Base-by-base conservation (phyloP, 2,797 vertebrate species). In the Otus scops region DNA sequence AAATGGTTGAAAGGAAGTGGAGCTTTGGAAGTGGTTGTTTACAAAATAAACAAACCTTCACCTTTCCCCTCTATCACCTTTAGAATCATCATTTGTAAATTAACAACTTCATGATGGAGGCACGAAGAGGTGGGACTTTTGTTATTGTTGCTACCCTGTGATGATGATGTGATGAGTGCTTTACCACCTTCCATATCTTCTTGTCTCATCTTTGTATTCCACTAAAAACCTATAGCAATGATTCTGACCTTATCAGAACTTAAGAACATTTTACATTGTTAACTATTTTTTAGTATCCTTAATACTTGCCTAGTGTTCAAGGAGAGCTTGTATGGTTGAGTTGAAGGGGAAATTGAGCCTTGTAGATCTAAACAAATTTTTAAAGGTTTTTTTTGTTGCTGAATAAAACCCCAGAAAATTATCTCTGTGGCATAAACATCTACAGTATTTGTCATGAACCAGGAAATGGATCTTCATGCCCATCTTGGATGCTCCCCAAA, bases 391-490 rank as follows among this genome's bases (percentile, higher is more conserved):
- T 45, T 18, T 43, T 76, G 24, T 63, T 88, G 47, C 21, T 80
- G 60, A 64, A 74, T 83, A 80, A 92, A 96, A 47, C 22, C 23
- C 2, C 23, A 50, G 70, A 87, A 94, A 91, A 77, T 88, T 68
- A 63, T 63, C 8, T 76, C 23, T 57, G 20, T 82, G 45, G n/a
- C 65, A 57, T 56, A 92, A 97, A 67, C 57, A 54, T 77, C 75
- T 68, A 64, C 64, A 51, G 15, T 77, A 68, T 22, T 95, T 92
- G 57, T 57, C 63, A 61, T 54, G 56, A 95, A 92, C 81, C 77
- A 87, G 94, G 83, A 93, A 95, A 92, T 74, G 56, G 86, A 82
- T 95, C 60, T 90, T 88, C 56, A 27, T 97, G 80, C 88, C 95
- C 82, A 39, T 84, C 65, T 94, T 95, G 95, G 96, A 94, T 61